Evolutionary conservation across 2,113 vertebrate genomes (phyloP), one percentile per base, ranked within the genome.

Genomic region (Rallus limicola): DNA sequence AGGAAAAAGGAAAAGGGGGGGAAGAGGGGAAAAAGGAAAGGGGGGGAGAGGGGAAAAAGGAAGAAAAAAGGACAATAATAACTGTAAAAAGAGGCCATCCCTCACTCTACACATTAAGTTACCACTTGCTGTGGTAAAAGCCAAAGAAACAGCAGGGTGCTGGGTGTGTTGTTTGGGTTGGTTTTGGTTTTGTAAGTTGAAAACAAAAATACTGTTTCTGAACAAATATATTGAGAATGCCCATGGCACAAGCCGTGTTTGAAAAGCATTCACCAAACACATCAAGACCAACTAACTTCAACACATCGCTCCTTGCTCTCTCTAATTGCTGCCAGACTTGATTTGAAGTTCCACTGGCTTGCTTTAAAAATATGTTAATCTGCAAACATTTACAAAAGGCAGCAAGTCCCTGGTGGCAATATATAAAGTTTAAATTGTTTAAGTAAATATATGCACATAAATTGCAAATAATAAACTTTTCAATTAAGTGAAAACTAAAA

Each of bases 321-420:
- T 97, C 92, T 95, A 96, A 98, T 85, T 97, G 97, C 93, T 97
- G 98, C 96, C 94, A 92, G 90, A 97, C 79, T 91, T 79, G 95
- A 96, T 91, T 86, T 97, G 90, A 98, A 96, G 93, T 97, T 98
- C 79, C 80, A 64, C 88, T 94, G 95, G 96, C 98, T 98, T 96
- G 95, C 98, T 98, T 95, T 94, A 91, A 97, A 90, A 97, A 97
- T 98, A 97, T 36, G 94, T 94, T 98, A 98, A 98, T 98, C 98
- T 98, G 98, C 97, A 99, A 99, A 98, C 96, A 98, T 98, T 98
- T 98, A 98, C 95, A 95, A 97, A 98, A 96, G 96, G 96, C 95
- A 18, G 95, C 65, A 94, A 96, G 96, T 95, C 97, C 97, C 97
- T 81, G 59, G 95, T 83, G 96, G 95, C 96, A 96, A 96, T 92